These are phyloP conservation scores for Cinclus mexicanus DNA, from an alignment of 2,113 vertebrate species.

Conservation along the genomic window DNA sequence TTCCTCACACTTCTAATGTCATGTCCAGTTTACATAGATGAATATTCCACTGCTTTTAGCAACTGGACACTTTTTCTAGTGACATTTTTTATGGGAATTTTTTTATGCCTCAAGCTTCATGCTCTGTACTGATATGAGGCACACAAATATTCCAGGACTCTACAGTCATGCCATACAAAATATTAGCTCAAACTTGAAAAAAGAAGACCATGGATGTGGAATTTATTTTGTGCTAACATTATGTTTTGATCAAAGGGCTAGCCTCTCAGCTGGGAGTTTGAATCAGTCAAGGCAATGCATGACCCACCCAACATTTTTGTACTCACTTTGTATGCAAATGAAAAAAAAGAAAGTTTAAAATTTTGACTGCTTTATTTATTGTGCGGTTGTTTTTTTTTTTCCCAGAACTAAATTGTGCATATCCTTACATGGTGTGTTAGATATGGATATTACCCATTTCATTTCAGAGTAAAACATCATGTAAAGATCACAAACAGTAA, in stretches of 20 bases:
- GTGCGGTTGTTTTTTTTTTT: neutral
- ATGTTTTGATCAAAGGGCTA: neutral
- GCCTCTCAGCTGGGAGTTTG: neutral
- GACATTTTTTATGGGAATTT: neutral
- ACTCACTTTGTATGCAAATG: neutral
- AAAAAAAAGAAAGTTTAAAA: neutral
- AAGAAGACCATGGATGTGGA: neutral
- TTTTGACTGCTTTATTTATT: conserved; percentile 12
- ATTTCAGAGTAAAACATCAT: neutral
- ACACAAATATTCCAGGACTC: neutral
- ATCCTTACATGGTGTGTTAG: neutral
- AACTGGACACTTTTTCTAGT: neutral
- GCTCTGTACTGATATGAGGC: neutral
- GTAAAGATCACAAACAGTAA: neutral
- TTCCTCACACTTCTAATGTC: neutral
- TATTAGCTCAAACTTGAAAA: neutral
- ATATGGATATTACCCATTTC: neutral
- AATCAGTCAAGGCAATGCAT: neutral
- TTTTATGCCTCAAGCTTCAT: neutral
- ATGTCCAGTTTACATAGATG: neutral
- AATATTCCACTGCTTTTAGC: neutral
- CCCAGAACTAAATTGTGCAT: neutral
- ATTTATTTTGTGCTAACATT: neutral
- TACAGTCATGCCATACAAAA: neutral
- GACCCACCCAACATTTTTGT: neutral